Evolutionary conservation across 2,888 invertebrate species (phyloP).

Genomic region (Lasioglossum oenotherae): DNA sequence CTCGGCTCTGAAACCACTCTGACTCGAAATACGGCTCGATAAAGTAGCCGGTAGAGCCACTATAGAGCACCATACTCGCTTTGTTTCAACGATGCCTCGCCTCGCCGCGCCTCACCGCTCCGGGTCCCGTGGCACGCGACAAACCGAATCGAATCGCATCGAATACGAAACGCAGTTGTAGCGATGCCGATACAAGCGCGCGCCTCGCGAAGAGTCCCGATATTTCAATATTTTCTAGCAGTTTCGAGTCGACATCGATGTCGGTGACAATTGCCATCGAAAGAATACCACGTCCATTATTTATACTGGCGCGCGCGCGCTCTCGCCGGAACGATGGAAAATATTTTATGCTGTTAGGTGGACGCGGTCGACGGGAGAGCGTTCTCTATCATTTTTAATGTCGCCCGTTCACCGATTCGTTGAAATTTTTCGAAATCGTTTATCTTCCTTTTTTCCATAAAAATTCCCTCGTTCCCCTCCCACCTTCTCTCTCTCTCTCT

Average conservation of each 20-base stretch:
- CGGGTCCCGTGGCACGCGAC: not conserved
- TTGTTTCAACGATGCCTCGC: not conserved
- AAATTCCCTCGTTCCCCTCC: not conserved
- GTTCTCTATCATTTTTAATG: constrained; percentile 35
- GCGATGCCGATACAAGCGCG: not conserved
- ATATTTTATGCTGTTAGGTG: constrained; percentile 10
- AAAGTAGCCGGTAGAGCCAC: not conserved
- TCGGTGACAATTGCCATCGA: constrained; percentile 11
- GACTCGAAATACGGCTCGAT: not conserved
- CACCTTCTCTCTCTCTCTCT: not conserved
- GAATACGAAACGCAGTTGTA: not conserved
- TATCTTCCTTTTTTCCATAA: constrained; percentile 12
- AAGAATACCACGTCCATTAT: not conserved
- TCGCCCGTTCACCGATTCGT: constrained; percentile 16
- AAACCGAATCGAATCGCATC: not conserved
- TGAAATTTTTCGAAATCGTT: constrained; percentile 2
- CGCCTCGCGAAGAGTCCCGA: not conserved
- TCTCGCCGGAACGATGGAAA: constrained; percentile 4
- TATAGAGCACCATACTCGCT: not conserved
- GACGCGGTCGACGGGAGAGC: constrained; percentile 1
- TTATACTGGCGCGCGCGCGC: not conserved
- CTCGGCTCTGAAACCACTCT: not conserved
- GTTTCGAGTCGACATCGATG: not conserved
- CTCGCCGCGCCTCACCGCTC: not conserved
- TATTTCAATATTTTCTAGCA: constrained; percentile 2